phyloP scores from a whole-genome alignment of 1,140 invertebrate species.

The Solenopsis invicta region DNA sequence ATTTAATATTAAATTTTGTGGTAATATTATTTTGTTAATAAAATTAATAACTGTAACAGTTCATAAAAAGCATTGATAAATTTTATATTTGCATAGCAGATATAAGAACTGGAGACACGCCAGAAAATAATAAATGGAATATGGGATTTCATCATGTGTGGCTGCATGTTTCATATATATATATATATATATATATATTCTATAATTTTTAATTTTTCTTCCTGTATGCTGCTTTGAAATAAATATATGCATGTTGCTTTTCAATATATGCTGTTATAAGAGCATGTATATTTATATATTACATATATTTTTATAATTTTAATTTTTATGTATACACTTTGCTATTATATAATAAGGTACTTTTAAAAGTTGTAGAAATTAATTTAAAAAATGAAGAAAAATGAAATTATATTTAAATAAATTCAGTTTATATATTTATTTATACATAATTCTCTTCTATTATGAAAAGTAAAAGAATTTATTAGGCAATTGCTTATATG shows the following conservation, averaged over 20 bases:
- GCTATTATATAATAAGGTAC: background rate
- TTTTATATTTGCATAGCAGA: constrained; percentile 65
- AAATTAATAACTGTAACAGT: background rate
- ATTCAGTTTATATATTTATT: background rate
- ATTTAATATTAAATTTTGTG: constrained; percentile 7
- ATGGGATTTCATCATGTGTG: constrained; percentile 26
- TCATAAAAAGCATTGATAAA: constrained; percentile 42
- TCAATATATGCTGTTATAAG: constrained; percentile 3
- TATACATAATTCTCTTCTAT: background rate
- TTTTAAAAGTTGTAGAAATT: constrained; percentile 5
- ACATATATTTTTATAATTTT: constrained; percentile 20
- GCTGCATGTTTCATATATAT: background rate
- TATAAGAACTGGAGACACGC: constrained; percentile 64
- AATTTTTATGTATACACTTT: background rate
- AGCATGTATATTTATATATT: constrained; percentile 12
- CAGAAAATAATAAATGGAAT: constrained; percentile 67
- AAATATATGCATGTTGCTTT: constrained; percentile 61
- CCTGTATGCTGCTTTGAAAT: constrained; percentile 63
- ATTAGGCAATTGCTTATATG: background rate
- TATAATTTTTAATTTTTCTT: constrained; percentile 17
- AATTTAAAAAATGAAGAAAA: background rate
- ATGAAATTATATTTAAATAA: background rate
- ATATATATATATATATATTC: background rate
- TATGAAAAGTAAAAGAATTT: background rate
- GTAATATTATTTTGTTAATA: background rate